These are phyloP conservation scores for Athene noctua DNA, from an alignment of 2,113 vertebrate species.

Conservation along the genomic window DNA sequence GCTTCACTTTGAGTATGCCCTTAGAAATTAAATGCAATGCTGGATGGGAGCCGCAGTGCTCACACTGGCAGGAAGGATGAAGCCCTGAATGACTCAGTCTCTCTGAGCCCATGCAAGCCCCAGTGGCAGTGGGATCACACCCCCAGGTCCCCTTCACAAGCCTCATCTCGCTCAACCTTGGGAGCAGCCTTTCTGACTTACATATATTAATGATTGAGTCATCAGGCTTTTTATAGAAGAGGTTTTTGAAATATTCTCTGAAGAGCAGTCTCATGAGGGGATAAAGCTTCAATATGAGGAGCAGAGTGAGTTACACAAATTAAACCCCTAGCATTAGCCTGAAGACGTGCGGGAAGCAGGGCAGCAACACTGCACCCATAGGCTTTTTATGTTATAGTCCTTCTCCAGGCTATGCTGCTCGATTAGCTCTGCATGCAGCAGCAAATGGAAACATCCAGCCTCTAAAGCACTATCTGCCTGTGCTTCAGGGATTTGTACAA, in stretches of 20 bases:
- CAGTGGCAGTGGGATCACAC: rapidly evolving
- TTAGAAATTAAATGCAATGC: not conserved
- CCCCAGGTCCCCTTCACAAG: not conserved
- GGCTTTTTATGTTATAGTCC: not conserved
- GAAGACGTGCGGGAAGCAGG: not conserved
- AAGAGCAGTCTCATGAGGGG: slow-evolving; percentile 5
- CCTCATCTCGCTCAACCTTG: not conserved
- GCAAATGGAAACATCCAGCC: slow-evolving; percentile 3
- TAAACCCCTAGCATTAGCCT: not conserved
- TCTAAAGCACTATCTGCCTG: not conserved
- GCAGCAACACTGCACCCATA: not conserved
- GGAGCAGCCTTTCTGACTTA: not conserved
- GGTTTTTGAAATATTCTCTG: not conserved
- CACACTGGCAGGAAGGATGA: not conserved
- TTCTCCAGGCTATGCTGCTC: not conserved
- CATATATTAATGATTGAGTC: not conserved
- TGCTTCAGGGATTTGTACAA: not conserved
- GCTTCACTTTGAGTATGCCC: not conserved
- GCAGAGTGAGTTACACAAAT: not conserved
- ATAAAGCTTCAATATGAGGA: not conserved
- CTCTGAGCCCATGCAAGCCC: rapidly evolving
- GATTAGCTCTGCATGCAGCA: not conserved
- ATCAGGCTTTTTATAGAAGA: slow-evolving; percentile 15
- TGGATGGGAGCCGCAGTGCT: not conserved
- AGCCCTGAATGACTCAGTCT: rapidly evolving